Conservation (phyloP, 2,113 vertebrate species). For the Plecturocebus donacophilus region DNA sequence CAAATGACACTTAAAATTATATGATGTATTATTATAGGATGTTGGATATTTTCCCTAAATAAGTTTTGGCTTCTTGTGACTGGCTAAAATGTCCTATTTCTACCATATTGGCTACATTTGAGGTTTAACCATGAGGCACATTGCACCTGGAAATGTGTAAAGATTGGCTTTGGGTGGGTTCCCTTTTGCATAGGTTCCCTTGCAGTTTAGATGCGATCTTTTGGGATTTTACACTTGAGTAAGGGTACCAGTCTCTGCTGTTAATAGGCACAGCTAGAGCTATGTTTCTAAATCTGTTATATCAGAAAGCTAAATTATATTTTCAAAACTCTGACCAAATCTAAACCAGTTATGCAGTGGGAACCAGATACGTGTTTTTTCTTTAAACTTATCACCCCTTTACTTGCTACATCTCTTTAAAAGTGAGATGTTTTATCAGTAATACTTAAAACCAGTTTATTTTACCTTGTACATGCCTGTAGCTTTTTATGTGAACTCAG, state of each 20-base stretch:
- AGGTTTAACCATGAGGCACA: background rate
- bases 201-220: slow-evolving; percentile 54
- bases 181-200: background rate
- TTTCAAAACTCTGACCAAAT: background rate
- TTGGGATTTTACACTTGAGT: slow-evolving; percentile 69
- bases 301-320: background rate
- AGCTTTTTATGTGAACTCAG: slow-evolving; percentile 52
- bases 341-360: background rate
- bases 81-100: background rate
- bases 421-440: background rate
- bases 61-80: background rate
- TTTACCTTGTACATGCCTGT: background rate
- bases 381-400: background rate
- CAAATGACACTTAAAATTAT: slow-evolving; percentile 5
- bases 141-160: slow-evolving; percentile 24
- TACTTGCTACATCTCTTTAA: background rate
- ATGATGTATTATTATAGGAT: background rate
- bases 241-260: slow-evolving; percentile 57
- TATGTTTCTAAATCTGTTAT: background rate
- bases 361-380: background rate
- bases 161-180: background rate
- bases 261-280: slow-evolving; percentile 67
- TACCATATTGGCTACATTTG: background rate
- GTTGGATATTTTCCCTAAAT: background rate
- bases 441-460: background rate